A percentile compares a stretch with the other conserved stretches of the same genome.
These are phyloP conservation scores for Prosopocoilus inquinatus DNA, from an alignment of 2,888 invertebrate species.

Conservation along the genomic window DNA sequence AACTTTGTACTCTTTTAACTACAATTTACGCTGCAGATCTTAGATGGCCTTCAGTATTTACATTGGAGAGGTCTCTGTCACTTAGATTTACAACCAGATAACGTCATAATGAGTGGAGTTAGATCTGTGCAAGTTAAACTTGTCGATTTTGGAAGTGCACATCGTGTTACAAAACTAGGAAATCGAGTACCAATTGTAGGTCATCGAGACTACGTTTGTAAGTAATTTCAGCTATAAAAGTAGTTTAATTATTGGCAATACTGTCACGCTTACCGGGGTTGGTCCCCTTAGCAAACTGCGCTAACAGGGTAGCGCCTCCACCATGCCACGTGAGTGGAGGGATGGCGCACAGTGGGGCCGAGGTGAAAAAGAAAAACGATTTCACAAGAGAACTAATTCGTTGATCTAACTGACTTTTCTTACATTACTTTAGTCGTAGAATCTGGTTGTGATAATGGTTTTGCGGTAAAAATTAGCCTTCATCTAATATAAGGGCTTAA, in stretches of 20 bases:
- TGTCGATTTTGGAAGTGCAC: constrained; percentile 88
- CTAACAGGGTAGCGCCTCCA: too few species aligned
- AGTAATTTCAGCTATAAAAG: constrained; percentile 25
- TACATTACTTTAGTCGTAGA: too few species aligned
- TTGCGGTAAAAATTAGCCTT: too few species aligned
- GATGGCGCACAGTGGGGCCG: too few species aligned
- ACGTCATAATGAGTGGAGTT: constrained; percentile 87
- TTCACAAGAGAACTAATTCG: too few species aligned
- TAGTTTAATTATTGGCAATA: not conserved
- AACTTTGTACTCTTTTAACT: not conserved
- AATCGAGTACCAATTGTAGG: constrained; percentile 68
- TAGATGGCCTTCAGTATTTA: constrained; percentile 90
- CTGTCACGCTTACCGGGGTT: too few species aligned
- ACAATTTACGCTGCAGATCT: constrained; percentile 50
- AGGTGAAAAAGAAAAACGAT: too few species aligned
- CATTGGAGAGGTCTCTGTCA: constrained; percentile 92
- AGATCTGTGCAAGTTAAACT: constrained; percentile 84
- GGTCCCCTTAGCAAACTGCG: too few species aligned
- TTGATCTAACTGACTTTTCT: too few species aligned
- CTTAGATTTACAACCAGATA: constrained; percentile 90
- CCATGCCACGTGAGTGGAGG: too few species aligned
- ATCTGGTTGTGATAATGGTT: too few species aligned
- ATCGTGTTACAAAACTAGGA: constrained; percentile 77
- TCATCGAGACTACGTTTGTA: constrained; percentile 73
- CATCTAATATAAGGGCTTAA: too few species aligned